Base-by-base conservation (phyloP, 2,888 invertebrate species). In the Alloplasta piceator region DNA sequence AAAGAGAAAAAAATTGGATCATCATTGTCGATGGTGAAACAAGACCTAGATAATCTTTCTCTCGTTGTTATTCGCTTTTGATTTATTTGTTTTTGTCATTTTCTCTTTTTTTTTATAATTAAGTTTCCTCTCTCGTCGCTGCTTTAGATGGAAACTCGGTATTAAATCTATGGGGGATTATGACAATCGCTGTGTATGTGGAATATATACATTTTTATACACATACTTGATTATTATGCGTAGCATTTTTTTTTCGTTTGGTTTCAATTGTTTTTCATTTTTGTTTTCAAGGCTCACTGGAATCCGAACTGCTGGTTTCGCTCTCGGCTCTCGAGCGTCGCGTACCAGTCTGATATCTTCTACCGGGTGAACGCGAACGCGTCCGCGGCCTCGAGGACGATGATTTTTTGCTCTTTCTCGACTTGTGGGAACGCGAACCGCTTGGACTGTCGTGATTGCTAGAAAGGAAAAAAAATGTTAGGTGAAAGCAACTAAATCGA, bases 321-420 rank as follows among this genome's bases (percentile, higher is more conserved):
- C 90, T 91, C 41, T 87, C 88, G 76, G 84, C 88, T 72, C 89
- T 86, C 67, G 86, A 82, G 61, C 86, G 85, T 71, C 87, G 85
- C 16, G 88, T 83, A 74, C 85, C 84, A 9, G 88, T 83, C 12
- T 87, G 88, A 61, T 90, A 87, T 55, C 86, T 88, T 50, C 87
- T 87, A n/a, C 86, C 84, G 1, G 91, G 88, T 82, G 90, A 90
- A 36, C 90, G 87, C 41, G 92, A 91, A 36, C 89, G 89, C n/a
- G 91, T 90, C 80, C 90, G 87, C 67, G 91, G 90, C 55, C 89
- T 89, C 2, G 90, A 26, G 26, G 26, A 89, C 6, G 89, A 86
- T 7, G 90, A 87, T 71, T 92, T 92, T 85, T 91, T 92, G 74
- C 87, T 91, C 74, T 91, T 92, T 82, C 91, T 92, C 1, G 88